phyloP scores from a whole-genome alignment of 2,113 vertebrate genomes.

The Acrocephalus kingi region DNA sequence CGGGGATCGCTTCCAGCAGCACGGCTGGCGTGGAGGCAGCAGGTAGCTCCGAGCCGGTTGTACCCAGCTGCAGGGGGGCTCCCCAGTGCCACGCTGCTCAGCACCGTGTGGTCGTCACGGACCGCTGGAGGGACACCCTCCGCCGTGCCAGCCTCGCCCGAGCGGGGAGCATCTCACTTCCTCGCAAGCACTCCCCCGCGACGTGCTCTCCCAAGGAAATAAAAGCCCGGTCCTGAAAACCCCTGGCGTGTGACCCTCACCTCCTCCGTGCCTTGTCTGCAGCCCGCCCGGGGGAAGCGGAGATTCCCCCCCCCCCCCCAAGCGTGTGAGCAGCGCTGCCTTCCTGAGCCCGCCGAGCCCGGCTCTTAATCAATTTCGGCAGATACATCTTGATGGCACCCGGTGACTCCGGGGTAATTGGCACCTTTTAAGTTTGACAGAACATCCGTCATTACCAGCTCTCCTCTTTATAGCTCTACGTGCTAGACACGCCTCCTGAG shows the following conservation, averaged over 20 bases:
- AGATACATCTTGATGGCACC: neutral
- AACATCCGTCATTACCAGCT: slow-evolving; percentile 37
- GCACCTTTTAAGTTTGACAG: slow-evolving; percentile 46
- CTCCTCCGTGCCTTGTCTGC: neutral
- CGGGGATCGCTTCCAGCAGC: neutral
- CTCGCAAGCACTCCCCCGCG: accelerated
- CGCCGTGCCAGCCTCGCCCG: neutral
- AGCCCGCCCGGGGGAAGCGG: neutral
- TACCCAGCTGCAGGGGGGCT: slow-evolving; percentile 32
- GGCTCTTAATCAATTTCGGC: neutral
- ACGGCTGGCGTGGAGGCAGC: neutral
- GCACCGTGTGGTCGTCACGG: accelerated
- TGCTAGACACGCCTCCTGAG: slow-evolving; percentile 40
- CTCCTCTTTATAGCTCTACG: neutral
- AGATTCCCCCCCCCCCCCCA: accelerated
- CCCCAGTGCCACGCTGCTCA: neutral
- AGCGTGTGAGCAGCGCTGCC: neutral
- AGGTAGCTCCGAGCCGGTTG: neutral
- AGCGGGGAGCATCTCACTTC: neutral
- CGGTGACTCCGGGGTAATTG: slow-evolving; percentile 37
- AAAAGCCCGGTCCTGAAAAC: neutral
- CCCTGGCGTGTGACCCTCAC: neutral
- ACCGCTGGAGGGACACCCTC: neutral
- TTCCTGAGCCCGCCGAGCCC: neutral
- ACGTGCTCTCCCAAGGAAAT: neutral